Percentiles rank a stretch among this genome's conserved stretches.
Conservation (phyloP, 2,797 vertebrate genomes). For the Myripristis murdjan region DNA sequence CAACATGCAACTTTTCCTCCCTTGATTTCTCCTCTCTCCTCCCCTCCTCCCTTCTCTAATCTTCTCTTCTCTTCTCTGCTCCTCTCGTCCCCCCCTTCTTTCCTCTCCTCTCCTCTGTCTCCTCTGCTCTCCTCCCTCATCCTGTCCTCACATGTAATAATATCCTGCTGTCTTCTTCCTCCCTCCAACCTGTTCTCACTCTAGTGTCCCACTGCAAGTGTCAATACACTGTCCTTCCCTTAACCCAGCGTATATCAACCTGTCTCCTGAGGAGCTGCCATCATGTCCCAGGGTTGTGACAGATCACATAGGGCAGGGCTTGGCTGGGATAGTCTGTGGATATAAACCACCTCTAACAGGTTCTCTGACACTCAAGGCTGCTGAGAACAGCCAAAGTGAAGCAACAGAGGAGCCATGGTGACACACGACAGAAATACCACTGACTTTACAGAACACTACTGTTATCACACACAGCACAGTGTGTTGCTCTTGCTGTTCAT, state of each 20-base stretch:
- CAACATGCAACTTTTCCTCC: conserved; percentile 11
- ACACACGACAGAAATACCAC: conserved; percentile 5
- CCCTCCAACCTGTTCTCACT: conserved; percentile 54
- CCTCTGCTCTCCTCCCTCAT: conserved; percentile 40
- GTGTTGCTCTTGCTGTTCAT: conserved; percentile 6
- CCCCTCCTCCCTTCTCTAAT: neutral
- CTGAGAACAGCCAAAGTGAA: conserved; percentile 38
- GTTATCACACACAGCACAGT: conserved; percentile 7
- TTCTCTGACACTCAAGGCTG: conserved; percentile 31
- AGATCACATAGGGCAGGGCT: conserved; percentile 46
- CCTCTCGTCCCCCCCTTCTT: conserved; percentile 27
- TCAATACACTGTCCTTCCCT: conserved; percentile 68
- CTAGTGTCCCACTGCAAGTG: conserved; percentile 45
- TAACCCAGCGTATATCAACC: conserved; percentile 55
- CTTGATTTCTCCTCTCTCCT: conserved; percentile 13
- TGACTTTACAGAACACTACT: conserved; percentile 35
- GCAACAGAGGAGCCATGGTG: conserved; percentile 30
- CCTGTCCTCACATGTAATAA: conserved; percentile 48
- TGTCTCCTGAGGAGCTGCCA: conserved; percentile 60
- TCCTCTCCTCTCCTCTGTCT: conserved; percentile 43
- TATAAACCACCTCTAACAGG: conserved; percentile 37
- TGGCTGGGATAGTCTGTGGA: conserved; percentile 28
- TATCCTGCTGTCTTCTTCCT: conserved; percentile 48
- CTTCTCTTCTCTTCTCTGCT: neutral
- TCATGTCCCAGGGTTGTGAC: conserved; percentile 51